A percentile compares a stretch with the other conserved stretches of the same genome.
phyloP scores from a whole-genome alignment of 2,888 invertebrate species.

The Perithous albicinctus region DNA sequence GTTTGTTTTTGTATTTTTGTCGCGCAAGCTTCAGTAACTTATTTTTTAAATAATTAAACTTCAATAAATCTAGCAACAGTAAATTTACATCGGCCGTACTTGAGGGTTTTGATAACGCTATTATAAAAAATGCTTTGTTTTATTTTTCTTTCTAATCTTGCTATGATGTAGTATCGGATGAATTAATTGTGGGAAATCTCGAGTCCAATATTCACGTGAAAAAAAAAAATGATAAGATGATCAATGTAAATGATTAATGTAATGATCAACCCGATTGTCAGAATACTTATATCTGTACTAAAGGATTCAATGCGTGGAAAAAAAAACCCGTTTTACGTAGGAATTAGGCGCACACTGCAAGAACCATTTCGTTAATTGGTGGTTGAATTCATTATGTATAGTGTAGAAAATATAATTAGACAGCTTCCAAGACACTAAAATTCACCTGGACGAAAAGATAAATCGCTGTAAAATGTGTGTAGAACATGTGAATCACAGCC shows the following conservation, averaged over 20 bases:
- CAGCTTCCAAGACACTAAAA: background rate
- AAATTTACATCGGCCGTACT: background rate
- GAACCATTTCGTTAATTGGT: slow-evolving; percentile 1
- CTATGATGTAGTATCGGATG: background rate
- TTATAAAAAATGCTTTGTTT: background rate
- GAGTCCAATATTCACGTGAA: background rate
- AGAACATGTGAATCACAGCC: background rate
- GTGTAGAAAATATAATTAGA: slow-evolving; percentile 1
- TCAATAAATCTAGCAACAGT: too few species aligned
- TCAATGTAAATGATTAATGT: background rate
- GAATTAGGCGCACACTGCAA: background rate
- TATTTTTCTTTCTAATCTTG: background rate
- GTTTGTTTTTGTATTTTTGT: too few species aligned
- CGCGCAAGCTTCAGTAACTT: too few species aligned
- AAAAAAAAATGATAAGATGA: background rate
- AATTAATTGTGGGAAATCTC: background rate
- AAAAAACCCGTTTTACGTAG: background rate
- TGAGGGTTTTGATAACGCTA: background rate
- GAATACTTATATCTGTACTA: background rate
- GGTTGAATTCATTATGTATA: slow-evolving; percentile 13
- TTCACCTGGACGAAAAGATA: background rate
- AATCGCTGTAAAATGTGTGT: background rate
- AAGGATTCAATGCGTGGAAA: background rate
- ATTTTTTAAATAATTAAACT: too few species aligned
- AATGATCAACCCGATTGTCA: background rate